Conservation (phyloP, 2,797 vertebrate genomes). For the Bucorvus abyssinicus region DNA sequence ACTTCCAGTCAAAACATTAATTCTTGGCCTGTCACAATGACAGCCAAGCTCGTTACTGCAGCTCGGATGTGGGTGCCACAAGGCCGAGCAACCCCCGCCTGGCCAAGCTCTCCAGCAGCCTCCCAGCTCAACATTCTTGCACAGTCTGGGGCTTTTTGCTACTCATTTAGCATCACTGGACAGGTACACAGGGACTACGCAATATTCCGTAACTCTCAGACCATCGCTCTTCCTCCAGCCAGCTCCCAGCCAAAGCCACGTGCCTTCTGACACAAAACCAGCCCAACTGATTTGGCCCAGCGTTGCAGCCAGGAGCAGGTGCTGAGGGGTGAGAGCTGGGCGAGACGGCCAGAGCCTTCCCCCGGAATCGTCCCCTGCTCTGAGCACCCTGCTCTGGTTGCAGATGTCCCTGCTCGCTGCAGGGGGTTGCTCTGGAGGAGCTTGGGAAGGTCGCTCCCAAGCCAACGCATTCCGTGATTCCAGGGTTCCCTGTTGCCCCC, state of each 20-base stretch:
- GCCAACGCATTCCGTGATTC: no score
- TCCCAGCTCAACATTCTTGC: neutral
- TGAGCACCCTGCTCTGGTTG: no score
- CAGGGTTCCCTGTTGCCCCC: no score
- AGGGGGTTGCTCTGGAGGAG: no score
- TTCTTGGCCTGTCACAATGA: neutral
- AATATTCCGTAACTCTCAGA: neutral
- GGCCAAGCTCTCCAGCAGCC: neutral
- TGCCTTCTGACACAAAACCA: neutral
- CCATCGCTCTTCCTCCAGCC: neutral
- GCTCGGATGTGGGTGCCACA: neutral
- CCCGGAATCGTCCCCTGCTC: neutral
- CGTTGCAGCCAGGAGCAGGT: neutral
- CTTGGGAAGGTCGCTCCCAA: no score
- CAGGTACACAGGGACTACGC: neutral
- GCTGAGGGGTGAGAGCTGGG: neutral
- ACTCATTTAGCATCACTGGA: neutral
- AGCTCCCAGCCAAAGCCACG: neutral
- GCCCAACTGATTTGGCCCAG: no score
- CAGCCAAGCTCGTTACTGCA: neutral
- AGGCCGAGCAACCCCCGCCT: neutral
- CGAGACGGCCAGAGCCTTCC: neutral
- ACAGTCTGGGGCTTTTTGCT: neutral
- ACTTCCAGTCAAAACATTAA: neutral
- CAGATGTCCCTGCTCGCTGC: neutral